Conservation (phyloP, 2,113 vertebrate genomes). For the Athene noctua region DNA sequence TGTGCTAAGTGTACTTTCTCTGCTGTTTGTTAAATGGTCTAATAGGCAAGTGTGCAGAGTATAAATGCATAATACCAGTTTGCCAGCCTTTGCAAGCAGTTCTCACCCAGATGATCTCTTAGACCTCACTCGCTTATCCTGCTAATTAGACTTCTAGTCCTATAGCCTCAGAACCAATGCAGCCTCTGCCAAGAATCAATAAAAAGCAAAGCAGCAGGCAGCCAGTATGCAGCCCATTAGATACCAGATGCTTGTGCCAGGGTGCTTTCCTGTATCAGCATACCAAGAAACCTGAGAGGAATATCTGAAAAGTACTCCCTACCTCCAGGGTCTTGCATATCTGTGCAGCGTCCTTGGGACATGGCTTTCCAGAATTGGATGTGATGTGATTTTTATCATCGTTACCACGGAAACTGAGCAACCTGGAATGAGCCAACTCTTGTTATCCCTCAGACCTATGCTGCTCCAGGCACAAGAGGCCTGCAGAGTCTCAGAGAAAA, state of each 20-base stretch:
- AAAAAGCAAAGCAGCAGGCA: not conserved
- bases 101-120: not conserved
- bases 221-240: not conserved
- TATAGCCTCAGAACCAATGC: not conserved
- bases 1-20: not conserved
- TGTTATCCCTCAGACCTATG: not conserved
- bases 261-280: not conserved
- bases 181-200: not conserved
- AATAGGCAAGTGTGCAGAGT: not conserved
- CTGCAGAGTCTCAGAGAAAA: not conserved
- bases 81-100: not conserved
- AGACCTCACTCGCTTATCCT: not conserved
- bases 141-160: not conserved
- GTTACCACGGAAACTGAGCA: not conserved
- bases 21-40: accelerated
- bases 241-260: not conserved
- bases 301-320: not conserved
- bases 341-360: not conserved
- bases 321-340: not conserved
- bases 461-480: not conserved
- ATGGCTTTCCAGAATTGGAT: not conserved
- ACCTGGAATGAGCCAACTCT: not conserved
- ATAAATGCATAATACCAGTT: not conserved
- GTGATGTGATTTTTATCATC: not conserved
- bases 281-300: not conserved